phyloP scores from a whole-genome alignment of 2,113 vertebrate genomes.

The Lophius piscatorius region DNA sequence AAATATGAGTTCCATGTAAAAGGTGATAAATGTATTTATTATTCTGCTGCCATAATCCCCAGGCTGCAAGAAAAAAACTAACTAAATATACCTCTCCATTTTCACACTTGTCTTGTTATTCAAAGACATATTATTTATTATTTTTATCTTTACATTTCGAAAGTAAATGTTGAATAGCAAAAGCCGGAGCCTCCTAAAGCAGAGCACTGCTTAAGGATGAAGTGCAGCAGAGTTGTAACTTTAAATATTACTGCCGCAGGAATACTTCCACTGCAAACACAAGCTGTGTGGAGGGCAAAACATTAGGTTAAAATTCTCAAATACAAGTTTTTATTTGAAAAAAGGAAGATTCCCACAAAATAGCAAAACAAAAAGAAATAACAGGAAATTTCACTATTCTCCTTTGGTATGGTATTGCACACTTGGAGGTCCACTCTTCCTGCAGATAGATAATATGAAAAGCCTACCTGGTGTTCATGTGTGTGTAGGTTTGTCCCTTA shows the following conservation, averaged over 20 bases:
- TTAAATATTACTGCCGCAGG: constrained; percentile 73
- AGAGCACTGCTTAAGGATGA: constrained; percentile 55
- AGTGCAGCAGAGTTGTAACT: constrained; percentile 60
- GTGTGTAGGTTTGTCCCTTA: too few species aligned
- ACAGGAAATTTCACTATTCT: too few species aligned
- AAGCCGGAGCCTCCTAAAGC: constrained; percentile 54
- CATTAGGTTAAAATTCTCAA: constrained; percentile 19
- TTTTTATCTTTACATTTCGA: constrained; percentile 63
- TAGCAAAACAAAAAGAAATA: neutral
- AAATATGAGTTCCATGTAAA: constrained; percentile 37
- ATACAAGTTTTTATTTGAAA: constrained; percentile 1
- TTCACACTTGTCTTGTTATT: constrained; percentile 40
- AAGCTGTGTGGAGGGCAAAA: constrained; percentile 47
- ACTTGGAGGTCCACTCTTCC: neutral
- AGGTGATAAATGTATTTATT: constrained; percentile 33
- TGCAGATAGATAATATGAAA: too few species aligned
- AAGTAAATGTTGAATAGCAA: constrained; percentile 59
- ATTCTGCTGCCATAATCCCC: constrained; percentile 26
- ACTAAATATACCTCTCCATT: constrained; percentile 31
- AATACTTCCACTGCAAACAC: constrained; percentile 66
- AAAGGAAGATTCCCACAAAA: neutral
- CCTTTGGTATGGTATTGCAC: neutral
- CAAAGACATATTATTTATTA: constrained; percentile 59
- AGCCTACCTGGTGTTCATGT: too few species aligned
- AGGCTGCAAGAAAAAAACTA: neutral